Evolutionary conservation across 92 coral and sea anemone genomes (phyloP), one percentile per base, ranked within the genome.

Genomic region (Hydrozoanthus gracilis): DNA sequence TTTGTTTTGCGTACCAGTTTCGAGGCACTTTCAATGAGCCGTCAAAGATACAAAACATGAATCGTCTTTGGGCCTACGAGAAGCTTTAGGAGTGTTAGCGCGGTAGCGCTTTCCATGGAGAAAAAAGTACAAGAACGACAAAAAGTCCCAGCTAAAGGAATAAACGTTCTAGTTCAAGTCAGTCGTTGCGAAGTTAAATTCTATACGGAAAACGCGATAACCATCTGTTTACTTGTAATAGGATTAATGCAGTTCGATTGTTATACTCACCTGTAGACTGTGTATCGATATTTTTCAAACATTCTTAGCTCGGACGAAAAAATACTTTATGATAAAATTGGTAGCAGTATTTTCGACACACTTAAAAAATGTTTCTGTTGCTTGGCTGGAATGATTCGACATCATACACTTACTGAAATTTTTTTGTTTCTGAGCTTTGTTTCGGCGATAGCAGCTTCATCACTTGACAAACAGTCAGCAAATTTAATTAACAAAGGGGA

Each of bases 281-380:
- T 77, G 82, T 77, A 77, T 77, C 82, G 58, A 77, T 62, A 76
- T 52, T 76, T 51, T 76, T 12, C 7, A 75, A 76, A 76, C 39
- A 52, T 56, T 56, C 51, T 35, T 45, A 20, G 3, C 82, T 35
- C 13, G 44, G 44, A 77, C 15, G 48, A 5, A 12, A 56, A 56
- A 8, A 9, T 1, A 9, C 15, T 58, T 58, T 58, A 11, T 11
- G 12, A 58, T 8, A 7, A 4, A 4, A 58, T 4, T 11, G 12
- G 12, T 9, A 16, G 15, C 12, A 9, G 12, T 15, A 58, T 58
- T 58, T 58, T 58, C 15, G 39, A 27, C 39, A 27, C 39, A 27
- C 39, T 27, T 27, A 27, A 27, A 27, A 11, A 58, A 5, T 58
- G 64, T 11, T 14, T 58, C 15, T 58, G n/a, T 58, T 5, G 2